Conservation (phyloP, 2,113 vertebrate genomes). For the Lepidiolamprologus cunningtoni region DNA sequence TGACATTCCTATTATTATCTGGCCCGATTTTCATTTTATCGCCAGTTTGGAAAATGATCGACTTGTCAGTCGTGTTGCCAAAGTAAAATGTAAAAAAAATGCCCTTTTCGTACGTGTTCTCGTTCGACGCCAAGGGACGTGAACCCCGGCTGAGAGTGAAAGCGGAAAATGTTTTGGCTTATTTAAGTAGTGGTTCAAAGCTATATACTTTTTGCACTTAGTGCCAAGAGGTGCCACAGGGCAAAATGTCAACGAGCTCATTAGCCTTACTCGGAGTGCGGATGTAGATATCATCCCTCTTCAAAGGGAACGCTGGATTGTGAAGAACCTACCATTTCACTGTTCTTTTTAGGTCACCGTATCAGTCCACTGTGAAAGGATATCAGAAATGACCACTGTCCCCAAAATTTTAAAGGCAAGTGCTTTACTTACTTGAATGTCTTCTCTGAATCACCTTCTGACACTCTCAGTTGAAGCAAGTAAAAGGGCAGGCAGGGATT, state of each 20-base stretch:
- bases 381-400: neutral
- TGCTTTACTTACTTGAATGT: neutral
- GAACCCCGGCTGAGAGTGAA: neutral
- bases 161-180: neutral
- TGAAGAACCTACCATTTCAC: neutral
- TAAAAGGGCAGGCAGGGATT: neutral
- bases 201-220: neutral
- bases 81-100: neutral
- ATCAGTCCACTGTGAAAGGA: neutral
- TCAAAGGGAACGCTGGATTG: constrained; percentile 14
- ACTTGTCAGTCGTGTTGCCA: neutral
- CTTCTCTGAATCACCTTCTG: neutral
- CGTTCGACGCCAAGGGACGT: neutral
- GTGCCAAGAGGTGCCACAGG: neutral
- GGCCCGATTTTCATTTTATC: neutral
- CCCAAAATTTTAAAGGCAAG: neutral
- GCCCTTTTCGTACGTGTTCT: neutral
- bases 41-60: neutral
- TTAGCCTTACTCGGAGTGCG: constrained; percentile 3
- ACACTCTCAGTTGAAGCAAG: neutral
- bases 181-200: constrained; percentile 11
- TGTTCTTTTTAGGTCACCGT: neutral
- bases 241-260: constrained; percentile 32
- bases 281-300: constrained; percentile 5
- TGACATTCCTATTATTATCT: neutral